A percentile compares a stretch with the other conserved stretches of the same genome.
Evolutionary conservation across 2,888 invertebrate species (phyloP).

Genomic region (Ophioninae sp.): DNA sequence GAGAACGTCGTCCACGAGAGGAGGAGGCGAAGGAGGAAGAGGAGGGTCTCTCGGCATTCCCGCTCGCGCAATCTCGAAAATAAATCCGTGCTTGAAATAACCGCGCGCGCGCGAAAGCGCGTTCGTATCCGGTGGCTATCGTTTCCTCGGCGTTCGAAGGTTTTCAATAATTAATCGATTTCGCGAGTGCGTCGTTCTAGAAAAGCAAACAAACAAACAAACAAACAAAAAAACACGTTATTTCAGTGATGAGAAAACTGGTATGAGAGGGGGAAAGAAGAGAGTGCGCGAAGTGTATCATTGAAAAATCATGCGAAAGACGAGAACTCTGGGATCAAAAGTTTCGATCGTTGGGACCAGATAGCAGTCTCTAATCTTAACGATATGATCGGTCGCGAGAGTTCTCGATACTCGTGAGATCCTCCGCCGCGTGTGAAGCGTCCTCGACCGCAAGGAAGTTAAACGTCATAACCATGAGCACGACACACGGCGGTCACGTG

Average conservation of each 20-base stretch:
- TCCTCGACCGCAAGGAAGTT: not conserved
- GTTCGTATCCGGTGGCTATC: not conserved
- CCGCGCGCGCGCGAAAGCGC: conserved; percentile 45
- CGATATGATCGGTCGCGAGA: conserved; percentile 30
- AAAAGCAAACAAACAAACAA: not conserved
- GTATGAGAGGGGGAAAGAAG: not conserved
- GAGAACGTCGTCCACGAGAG: not conserved
- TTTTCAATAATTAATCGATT: not conserved
- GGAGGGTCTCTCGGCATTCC: conserved; percentile 6
- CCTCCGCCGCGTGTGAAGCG: not conserved
- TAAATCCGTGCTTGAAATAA: conserved; percentile 57
- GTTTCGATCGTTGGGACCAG: conserved; percentile 28
- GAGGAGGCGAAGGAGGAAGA: not conserved
- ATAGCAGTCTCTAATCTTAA: conserved; percentile 20
- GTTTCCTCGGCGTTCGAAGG: not conserved
- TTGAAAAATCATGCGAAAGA: conserved; percentile 22
- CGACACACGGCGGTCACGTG: conserved; percentile 86
- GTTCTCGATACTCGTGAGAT: conserved; percentile 43
- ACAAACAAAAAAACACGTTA: not conserved
- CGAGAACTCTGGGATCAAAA: conserved; percentile 20
- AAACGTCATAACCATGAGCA: conserved; percentile 79
- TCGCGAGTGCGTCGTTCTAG: not conserved
- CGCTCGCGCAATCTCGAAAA: conserved; percentile 52
- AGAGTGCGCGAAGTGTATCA: not conserved
- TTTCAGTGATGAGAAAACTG: not conserved